phyloP scores from a whole-genome alignment of 2,797 vertebrate genomes.

The Ptychobarbus kaznakovi region DNA sequence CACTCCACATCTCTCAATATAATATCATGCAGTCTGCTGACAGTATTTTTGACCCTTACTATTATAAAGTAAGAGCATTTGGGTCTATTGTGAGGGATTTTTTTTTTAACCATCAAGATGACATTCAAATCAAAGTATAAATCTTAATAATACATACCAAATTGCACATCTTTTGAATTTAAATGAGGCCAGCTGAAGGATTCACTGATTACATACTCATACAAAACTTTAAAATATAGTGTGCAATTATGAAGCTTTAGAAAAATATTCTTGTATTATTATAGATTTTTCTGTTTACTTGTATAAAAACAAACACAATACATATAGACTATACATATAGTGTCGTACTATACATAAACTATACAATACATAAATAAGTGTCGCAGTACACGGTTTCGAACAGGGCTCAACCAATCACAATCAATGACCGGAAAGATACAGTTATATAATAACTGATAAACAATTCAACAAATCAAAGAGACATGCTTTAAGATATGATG shows the following conservation, averaged over 20 bases:
- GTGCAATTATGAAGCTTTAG: not conserved
- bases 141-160: not conserved
- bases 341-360: too few species aligned
- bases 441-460: not conserved
- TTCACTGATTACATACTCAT: not conserved
- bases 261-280: not conserved
- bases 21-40: constrained; percentile 32
- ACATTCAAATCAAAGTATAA: constrained; percentile 3
- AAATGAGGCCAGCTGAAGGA: not conserved
- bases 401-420: not conserved
- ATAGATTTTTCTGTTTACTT: not conserved
- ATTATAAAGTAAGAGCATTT: constrained; percentile 12
- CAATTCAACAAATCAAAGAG: not conserved
- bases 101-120: not conserved
- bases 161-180: not conserved
- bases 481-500: not conserved
- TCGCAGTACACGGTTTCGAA: not conserved
- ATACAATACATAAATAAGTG: too few species aligned
- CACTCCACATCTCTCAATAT: constrained; percentile 38
- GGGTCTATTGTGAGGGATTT: not conserved
- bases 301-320: not conserved
- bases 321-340: not conserved
- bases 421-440: not conserved
- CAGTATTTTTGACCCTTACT: constrained; percentile 29
- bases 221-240: not conserved